These are phyloP conservation scores for Eublepharis macularius DNA, from an alignment of 2,113 vertebrate genomes.

Conservation along the genomic window DNA sequence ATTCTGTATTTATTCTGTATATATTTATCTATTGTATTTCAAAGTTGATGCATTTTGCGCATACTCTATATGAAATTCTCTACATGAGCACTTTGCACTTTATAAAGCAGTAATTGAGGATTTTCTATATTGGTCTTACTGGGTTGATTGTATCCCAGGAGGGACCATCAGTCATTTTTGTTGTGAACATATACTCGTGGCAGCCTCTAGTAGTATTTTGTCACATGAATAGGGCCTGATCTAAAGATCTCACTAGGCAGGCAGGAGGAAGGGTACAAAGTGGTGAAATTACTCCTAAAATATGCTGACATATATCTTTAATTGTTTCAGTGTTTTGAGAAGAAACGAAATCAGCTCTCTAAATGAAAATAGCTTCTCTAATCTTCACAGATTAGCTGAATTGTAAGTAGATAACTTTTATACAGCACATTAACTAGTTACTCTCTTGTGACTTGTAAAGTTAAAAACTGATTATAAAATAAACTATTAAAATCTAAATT, in stretches of 20 bases:
- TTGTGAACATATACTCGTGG: no score
- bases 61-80: no score
- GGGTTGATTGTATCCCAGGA: no score
- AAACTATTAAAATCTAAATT: slow-evolving; percentile 44
- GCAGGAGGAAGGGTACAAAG: background rate
- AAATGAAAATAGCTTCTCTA: slow-evolving; percentile 85
- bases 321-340: slow-evolving; percentile 84
- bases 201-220: no score
- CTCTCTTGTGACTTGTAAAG: slow-evolving; percentile 7
- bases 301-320: slow-evolving; percentile 36
- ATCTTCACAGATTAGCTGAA: slow-evolving; percentile 88
- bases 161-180: no score
- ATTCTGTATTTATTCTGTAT: no score
- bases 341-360: slow-evolving; percentile 87
- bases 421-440: background rate
- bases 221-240: background rate
- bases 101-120: no score
- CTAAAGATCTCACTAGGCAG: background rate
- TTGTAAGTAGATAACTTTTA: slow-evolving; percentile 81
- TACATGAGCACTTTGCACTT: no score
- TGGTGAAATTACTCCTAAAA: background rate
- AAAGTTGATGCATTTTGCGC: no score
- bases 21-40: no score
- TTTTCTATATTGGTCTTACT: no score
- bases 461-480: slow-evolving; percentile 33